Base-by-base conservation (phyloP, 1,140 invertebrate species). In the Lethocerus indicus region DNA sequence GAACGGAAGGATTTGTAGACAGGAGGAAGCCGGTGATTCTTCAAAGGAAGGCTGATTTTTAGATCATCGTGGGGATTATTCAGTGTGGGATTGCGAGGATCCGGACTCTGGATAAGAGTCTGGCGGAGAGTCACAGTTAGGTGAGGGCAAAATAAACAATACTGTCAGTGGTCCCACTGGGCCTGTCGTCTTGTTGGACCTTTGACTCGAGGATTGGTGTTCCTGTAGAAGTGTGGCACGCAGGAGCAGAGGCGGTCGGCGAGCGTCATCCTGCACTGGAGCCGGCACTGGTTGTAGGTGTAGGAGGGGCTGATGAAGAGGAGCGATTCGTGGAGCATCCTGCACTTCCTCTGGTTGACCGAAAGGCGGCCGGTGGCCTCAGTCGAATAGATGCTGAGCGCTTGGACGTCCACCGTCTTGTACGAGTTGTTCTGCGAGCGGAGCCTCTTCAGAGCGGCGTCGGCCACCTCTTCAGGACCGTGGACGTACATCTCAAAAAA, bases 201-300 rank as follows among this genome's bases (percentile, higher is more conserved):
- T 13, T 7, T 41, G n/a, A 48, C 58, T 57, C 58, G n/a, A n/a
- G n/a, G n/a, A 71, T 70, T 65, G 46, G 67, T 61, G 40, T 49
- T 60, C 54, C 70, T 67, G 44, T 77, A 76, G 54, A 80, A 79
- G 58, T 77, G 72, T 0, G 78, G 78, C 20, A 78, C 61, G 58
- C 78, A 81, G 0, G 68, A 62, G 56, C 78, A 81, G 24, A 73
- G 65, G 46, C 68, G 60, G 6, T 73, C 53, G 26, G 73, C 69
- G 0, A 78, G 62, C 24, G 66, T 62, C 51, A 74, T 65, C 12
- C 78, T 67, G 45, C 78, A 81, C 55, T 80, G 73, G 63, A 76
- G 75, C 2, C 75, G 63, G 55, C 78, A 81, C 50, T 77, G 60
- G 0, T 72, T 75, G 54, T 78, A 79, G 4, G 74, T 73, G 59